Conservation (phyloP, 2,797 vertebrate species). For the Ispidina lecontei region DNA sequence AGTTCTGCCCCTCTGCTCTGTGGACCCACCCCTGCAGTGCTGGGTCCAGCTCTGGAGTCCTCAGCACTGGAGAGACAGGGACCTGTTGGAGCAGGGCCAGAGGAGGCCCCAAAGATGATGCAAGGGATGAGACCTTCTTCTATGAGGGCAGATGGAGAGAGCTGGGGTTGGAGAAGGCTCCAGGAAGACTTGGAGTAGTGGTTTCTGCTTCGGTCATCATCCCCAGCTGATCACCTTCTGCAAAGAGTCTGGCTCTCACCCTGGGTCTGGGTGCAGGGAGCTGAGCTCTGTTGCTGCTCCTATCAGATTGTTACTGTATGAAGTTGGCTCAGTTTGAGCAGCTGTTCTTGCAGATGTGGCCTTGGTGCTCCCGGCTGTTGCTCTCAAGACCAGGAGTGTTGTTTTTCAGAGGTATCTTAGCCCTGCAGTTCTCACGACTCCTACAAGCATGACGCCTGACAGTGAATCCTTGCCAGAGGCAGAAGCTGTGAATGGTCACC, state of each 20-base stretch:
- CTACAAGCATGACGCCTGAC: background rate
- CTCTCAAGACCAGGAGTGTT: background rate
- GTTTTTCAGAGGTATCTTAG: background rate
- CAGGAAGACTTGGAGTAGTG: too few species aligned
- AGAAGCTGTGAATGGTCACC: background rate
- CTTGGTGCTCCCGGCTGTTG: background rate
- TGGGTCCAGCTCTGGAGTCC: too few species aligned
- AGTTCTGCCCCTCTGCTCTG: too few species aligned
- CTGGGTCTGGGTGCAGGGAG: fast-evolving
- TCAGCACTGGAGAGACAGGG: too few species aligned
- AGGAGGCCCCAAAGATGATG: too few species aligned
- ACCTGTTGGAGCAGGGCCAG: too few species aligned
- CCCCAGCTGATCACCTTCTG: fast-evolving
- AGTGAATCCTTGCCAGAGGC: background rate
- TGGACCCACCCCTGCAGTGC: too few species aligned
- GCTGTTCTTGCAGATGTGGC: background rate
- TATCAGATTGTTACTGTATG: fast-evolving
- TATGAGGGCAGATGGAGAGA: too few species aligned
- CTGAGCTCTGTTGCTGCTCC: background rate
- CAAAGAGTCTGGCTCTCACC: background rate
- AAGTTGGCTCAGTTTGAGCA: background rate
- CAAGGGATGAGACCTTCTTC: too few species aligned
- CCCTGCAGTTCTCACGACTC: background rate
- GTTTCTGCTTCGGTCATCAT: background rate
- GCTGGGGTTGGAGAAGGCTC: too few species aligned